Base-by-base conservation (phyloP, 2,888 invertebrate genomes). In the Andrena dorsata region DNA sequence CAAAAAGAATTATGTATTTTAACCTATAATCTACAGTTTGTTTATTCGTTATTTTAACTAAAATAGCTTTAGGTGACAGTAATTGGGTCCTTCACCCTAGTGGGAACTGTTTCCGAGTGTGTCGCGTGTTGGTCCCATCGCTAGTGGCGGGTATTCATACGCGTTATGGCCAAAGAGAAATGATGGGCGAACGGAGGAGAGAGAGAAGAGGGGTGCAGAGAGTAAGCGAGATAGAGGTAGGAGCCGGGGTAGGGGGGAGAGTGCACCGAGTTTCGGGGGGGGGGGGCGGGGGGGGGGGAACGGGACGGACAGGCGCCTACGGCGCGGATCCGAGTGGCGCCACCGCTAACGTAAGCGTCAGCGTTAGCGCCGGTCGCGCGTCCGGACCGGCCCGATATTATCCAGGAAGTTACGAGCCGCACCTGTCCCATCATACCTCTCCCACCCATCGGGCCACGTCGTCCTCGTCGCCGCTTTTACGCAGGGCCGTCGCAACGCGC, bases 361-460 rank as follows among this genome's bases (percentile, higher is more conserved):
- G 85, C 76, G 85, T 85, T 79, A 87, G 85, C 88, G 89, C 85
- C 88, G 84, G 87, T 81, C 81, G 88, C 72, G 76, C 85, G 86
- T 86, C 85, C 88, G 88, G 86, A 83, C 72, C 82, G 81, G 85
- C 85, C 41, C 89, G 90, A 90, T 90, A 90, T 90, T 88, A 88
- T 87, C 88, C 90, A 90, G 90, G 90, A 90, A 90, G 90, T 89
- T 90, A 87, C 90, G 85, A 86, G 88, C 87, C 90, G 90, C 90
- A 90, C 90, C 90, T 90, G 90, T 90, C 89, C 87, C 83, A 84
- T 84, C 88, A 82, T 86, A 82, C 85, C 81, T 86, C 86, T 84
- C 82, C 80, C 86, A 74, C 80, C 75, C 63, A 64, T 76, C 68
- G 60, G 72, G 49, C 69, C 80, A 66, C 81, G 72, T 79, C 69